phyloP scores from a whole-genome alignment of 1,140 invertebrate genomes.

The Meloidogyne exigua region DNA sequence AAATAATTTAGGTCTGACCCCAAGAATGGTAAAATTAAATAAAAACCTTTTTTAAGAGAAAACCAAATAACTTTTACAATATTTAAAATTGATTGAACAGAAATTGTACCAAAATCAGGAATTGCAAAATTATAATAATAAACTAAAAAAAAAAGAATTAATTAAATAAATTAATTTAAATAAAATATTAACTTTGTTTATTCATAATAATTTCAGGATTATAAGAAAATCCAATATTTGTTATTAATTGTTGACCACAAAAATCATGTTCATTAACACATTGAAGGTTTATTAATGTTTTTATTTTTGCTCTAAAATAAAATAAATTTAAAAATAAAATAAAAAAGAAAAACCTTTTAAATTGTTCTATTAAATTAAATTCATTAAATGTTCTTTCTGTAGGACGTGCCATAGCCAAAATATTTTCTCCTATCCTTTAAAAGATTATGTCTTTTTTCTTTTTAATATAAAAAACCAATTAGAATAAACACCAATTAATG shows the following conservation, averaged over 20 bases:
- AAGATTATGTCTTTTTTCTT: background rate
- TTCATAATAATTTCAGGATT: slow-evolving; percentile 50
- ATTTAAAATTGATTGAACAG: slow-evolving; percentile 33
- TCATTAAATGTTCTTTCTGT: slow-evolving; percentile 39
- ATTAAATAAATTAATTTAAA: background rate
- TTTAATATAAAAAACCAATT: slow-evolving; percentile 31
- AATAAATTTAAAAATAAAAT: background rate
- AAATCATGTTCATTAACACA: slow-evolving; percentile 45
- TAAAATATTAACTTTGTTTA: slow-evolving; percentile 42
- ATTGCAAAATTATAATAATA: slow-evolving; percentile 55
- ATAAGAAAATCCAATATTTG: slow-evolving; percentile 45
- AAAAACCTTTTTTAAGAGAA: slow-evolving; percentile 37
- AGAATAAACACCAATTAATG: slow-evolving; percentile 46
- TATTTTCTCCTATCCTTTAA: slow-evolving; percentile 45
- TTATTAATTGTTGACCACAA: slow-evolving; percentile 45
- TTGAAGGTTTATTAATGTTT: slow-evolving; percentile 46
- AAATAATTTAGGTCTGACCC: no score
- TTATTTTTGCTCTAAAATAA: slow-evolving; percentile 33
- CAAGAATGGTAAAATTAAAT: no score
- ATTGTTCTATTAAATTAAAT: slow-evolving; percentile 44
- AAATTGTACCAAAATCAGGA: slow-evolving; percentile 43
- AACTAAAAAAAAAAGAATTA: slow-evolving; percentile 26
- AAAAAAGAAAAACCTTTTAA: slow-evolving; percentile 33
- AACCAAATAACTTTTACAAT: slow-evolving; percentile 53
- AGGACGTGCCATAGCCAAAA: slow-evolving; percentile 51